These are phyloP conservation scores for Neosalanx taihuensis DNA, from an alignment of 2,797 vertebrate species.

Conservation along the genomic window DNA sequence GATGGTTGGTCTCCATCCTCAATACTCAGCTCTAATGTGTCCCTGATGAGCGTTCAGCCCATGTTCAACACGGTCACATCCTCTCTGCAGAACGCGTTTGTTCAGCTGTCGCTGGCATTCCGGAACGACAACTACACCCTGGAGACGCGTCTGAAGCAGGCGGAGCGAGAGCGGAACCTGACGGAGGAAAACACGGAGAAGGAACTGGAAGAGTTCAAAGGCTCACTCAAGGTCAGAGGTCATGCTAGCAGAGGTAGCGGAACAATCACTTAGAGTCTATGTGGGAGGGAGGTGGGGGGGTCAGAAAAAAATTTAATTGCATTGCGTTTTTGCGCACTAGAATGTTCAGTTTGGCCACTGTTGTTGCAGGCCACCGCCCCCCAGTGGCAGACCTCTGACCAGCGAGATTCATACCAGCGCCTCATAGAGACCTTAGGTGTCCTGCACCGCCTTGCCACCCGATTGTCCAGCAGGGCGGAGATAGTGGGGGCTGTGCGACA, in stretches of 20 bases:
- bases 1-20: conserved; percentile 16
- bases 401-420: conserved; percentile 89
- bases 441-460: conserved; percentile 84
- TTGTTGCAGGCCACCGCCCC: conserved; percentile 80
- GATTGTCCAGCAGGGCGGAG: conserved; percentile 93
- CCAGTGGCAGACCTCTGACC: conserved; percentile 90
- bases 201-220: conserved; percentile 94
- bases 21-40: conserved; percentile 27
- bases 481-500: conserved; percentile 94
- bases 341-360: background rate
- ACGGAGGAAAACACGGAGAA: conserved; percentile 95
- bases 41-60: conserved; percentile 10
- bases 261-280: background rate
- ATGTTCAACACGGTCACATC: conserved; percentile 37
- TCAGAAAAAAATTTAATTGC: background rate
- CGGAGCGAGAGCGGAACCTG: conserved; percentile 92
- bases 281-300: background rate
- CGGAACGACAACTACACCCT: conserved; percentile 98
- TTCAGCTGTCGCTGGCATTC: conserved; percentile 96
- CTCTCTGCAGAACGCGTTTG: conserved; percentile 87
- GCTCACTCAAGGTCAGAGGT: conserved; percentile 82
- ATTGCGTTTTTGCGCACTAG: conserved; percentile 17
- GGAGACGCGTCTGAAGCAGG: conserved; percentile 90
- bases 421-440: conserved; percentile 87
- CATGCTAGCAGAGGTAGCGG: background rate